Evolutionary conservation across 37 sponge, comb jelly and placozoan genomes (phyloP).

Genomic region (Theonella swinhoei): DNA sequence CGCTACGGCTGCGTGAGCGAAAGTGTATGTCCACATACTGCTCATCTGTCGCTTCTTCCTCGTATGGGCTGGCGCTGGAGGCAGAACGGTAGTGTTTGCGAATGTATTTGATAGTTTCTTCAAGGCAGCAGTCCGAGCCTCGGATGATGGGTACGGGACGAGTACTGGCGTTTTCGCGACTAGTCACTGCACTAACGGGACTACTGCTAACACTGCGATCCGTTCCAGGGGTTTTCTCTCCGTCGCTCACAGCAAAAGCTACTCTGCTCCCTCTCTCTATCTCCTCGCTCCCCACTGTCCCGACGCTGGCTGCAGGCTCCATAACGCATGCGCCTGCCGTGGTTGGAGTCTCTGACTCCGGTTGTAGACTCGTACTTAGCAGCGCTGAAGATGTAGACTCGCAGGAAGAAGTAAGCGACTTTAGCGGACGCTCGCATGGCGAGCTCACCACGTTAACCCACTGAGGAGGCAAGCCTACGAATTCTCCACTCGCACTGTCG

Average conservation of each 20-base stretch:
- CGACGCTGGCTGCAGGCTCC: neutral
- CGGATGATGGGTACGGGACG: slow-evolving; percentile 58
- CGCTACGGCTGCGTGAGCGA: slow-evolving; percentile 18
- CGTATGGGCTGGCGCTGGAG: neutral
- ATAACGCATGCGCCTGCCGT: neutral
- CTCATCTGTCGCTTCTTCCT: slow-evolving; percentile 27
- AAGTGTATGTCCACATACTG: slow-evolving; percentile 20
- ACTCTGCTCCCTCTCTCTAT: neutral
- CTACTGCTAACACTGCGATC: neutral
- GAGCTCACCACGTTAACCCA: slow-evolving; percentile 63
- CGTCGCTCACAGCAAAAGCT: neutral
- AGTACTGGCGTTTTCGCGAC: neutral
- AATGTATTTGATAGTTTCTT: slow-evolving; percentile 54
- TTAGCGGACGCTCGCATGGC: neutral
- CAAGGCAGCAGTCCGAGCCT: slow-evolving; percentile 45
- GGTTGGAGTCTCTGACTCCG: neutral
- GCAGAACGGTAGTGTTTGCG: slow-evolving; percentile 20
- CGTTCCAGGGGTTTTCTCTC: neutral
- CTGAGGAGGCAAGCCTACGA: slow-evolving; percentile 84
- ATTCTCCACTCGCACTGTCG: slow-evolving; percentile 7
- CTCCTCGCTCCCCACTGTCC: neutral
- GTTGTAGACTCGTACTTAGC: neutral
- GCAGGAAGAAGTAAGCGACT: neutral
- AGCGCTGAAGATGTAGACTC: neutral
- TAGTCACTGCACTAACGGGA: neutral